Evolutionary conservation across 2,113 vertebrate genomes (phyloP), one percentile per base, ranked within the genome.

Genomic region (Fulica atra): DNA sequence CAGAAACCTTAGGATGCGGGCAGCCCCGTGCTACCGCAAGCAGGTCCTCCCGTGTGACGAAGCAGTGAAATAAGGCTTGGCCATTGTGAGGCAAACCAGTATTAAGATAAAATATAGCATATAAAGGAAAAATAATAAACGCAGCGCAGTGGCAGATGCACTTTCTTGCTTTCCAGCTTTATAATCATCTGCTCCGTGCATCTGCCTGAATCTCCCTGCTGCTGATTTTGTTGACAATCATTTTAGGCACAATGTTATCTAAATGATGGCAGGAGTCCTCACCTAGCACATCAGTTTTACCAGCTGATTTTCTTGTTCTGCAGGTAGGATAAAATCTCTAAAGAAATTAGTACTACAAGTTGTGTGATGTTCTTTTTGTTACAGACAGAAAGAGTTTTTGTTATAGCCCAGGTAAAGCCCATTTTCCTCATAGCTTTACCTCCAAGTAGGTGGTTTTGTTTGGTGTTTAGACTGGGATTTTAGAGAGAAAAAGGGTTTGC

Each of bases 361-460:
- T 70, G 35, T 19, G 8, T 38, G 40, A 11, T 81, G 35, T 28
- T 83, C 23, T 25, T 92, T 92, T 86, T 74, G 13, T 51, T 81
- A 33, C 3, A 2, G 17, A 19, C 29, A 70, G 65, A 51, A 78
- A 60, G 16, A 68, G 6, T 6, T 94, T 86, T 90, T 88, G 36
- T 86, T 73, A 10, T 68, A 86, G 38, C 35, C 21, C 40, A 36
- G 36, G 20, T 78, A 77, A 88, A 86, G 19, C 35, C n/a, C 9
- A n/a, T 95, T 90, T 94, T 81, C 80, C 31, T 83, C 35, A 25
- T 73, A 66, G 65, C 48, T 92, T 90, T 88, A 29, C 63, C 24
- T 57, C 12, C 31, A 53, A 72, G 65, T 53, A 46, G 33, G 14
- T 82, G 44, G 44, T 82, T 86, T 78, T 78, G 9, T 64, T 94